These are phyloP conservation scores for Plectropomus leopardus DNA, from an alignment of 2,113 vertebrate genomes.

Conservation along the genomic window DNA sequence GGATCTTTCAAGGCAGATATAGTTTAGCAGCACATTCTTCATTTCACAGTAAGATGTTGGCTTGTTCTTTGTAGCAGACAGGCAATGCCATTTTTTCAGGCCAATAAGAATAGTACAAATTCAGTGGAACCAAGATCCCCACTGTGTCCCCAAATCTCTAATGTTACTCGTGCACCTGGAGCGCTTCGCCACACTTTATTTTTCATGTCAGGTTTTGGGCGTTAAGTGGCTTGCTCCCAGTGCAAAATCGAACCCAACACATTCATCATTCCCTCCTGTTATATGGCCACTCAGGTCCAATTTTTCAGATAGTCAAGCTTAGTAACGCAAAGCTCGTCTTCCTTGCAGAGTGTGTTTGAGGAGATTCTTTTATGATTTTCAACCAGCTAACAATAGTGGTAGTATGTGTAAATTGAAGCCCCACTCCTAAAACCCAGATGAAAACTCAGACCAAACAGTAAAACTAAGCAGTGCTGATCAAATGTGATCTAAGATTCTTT, in stretches of 20 bases:
- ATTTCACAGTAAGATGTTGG: background rate
- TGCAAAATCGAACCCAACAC: conserved; percentile 23
- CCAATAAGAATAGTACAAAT: conserved; percentile 27
- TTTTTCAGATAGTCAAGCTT: background rate
- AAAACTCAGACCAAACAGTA: too few relatives aligned
- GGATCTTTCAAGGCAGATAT: background rate
- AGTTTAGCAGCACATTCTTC: conserved; percentile 2
- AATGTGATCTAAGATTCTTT: too few relatives aligned
- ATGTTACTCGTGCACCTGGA: conserved; percentile 20
- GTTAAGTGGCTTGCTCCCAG: conserved; percentile 11
- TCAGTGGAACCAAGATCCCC: background rate
- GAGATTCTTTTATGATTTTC: too few relatives aligned
- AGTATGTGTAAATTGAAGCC: too few relatives aligned
- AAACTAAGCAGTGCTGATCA: too few relatives aligned
- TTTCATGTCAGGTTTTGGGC: conserved; percentile 28
- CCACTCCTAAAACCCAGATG: too few relatives aligned
- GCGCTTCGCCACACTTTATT: conserved; percentile 10
- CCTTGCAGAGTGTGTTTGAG: conserved; percentile 12
- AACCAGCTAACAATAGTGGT: too few relatives aligned
- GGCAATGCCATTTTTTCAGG: conserved; percentile 9
- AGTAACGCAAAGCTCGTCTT: background rate
- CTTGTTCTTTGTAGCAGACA: background rate
- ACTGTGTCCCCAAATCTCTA: conserved; percentile 12
- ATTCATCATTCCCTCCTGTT: conserved; percentile 29
- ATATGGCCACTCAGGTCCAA: background rate